Evolutionary conservation across 2,797 vertebrate species (phyloP).

Genomic region (Hylomyscus alleni): DNA sequence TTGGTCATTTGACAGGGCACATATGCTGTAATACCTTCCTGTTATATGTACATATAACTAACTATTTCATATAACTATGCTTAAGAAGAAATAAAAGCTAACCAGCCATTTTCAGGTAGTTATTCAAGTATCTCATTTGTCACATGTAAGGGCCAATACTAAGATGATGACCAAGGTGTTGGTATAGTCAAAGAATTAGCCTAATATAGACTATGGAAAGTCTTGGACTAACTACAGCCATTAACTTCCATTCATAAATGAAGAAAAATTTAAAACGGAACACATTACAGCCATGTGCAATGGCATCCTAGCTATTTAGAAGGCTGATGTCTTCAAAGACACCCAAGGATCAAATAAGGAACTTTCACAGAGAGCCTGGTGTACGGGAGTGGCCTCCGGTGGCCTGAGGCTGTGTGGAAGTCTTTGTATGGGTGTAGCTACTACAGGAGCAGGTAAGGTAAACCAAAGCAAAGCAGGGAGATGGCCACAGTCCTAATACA

Average conservation of each 20-base stretch:
- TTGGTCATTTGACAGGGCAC: not conserved
- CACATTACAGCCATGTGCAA: not conserved
- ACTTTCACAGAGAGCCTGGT: not conserved
- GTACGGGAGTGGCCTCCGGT: not conserved
- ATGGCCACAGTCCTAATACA: not conserved
- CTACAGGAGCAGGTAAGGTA: not conserved
- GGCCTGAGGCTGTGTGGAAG: not conserved
- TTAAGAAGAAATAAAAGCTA: not conserved
- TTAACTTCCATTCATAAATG: not conserved
- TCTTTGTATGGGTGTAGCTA: not conserved
- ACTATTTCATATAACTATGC: not conserved
- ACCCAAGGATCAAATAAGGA: not conserved
- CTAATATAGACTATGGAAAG: not conserved
- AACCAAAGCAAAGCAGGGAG: not conserved
- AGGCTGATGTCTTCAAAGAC: slow-evolving; percentile 4
- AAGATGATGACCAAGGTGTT: not conserved
- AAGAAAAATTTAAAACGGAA: slow-evolving; percentile 13
- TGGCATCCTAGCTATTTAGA: not conserved
- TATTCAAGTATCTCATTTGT: slow-evolving; percentile 40
- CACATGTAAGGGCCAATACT: not conserved
- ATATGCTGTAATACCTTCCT: not conserved
- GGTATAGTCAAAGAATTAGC: not conserved
- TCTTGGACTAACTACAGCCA: not conserved
- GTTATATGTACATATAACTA: not conserved
- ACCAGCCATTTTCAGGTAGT: not conserved